phyloP scores from a whole-genome alignment of 2,113 vertebrate species.

The Sardina pilchardus region DNA sequence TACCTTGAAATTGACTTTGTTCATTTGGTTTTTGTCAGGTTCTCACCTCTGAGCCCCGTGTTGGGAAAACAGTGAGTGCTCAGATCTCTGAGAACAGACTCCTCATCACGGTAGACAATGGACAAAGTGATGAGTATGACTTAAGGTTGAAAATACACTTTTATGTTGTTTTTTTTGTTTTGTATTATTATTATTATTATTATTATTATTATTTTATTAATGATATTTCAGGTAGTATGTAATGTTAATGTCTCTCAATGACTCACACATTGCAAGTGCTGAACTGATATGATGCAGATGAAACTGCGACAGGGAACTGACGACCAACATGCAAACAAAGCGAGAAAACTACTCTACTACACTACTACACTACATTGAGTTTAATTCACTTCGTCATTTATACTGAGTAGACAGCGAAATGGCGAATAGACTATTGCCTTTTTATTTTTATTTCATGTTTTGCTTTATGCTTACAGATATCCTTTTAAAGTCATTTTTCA shows the following conservation, averaged over 20 bases:
- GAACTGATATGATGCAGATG: conserved; percentile 50
- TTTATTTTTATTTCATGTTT: conserved; percentile 82
- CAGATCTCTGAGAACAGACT: neutral
- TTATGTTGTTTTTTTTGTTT: conserved; percentile 8
- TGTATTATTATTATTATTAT: neutral
- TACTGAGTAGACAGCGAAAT: conserved; percentile 88
- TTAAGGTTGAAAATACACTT: conserved; percentile 17
- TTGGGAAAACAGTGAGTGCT: neutral
- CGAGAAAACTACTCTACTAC: conserved; percentile 53
- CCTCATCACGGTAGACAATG: neutral
- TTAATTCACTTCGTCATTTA: conserved; percentile 56
- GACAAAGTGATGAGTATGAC: conserved; percentile 21
- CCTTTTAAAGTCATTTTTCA: conserved; percentile 76
- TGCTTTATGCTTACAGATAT: conserved; percentile 85
- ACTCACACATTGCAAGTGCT: conserved; percentile 46
- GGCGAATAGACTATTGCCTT: conserved; percentile 78
- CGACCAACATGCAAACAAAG: conserved; percentile 72
- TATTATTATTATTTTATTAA: conserved; percentile 28
- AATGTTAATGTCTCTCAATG: conserved; percentile 45
- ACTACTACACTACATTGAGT: conserved; percentile 79
- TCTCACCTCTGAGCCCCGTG: neutral
- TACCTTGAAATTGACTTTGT: neutral
- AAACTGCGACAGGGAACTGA: conserved; percentile 53
- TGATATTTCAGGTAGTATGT: conserved; percentile 47
- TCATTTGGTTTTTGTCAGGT: neutral